Percentiles rank a stretch among this genome's conserved stretches.
phyloP scores from a whole-genome alignment of 2,797 vertebrate genomes.

The Rhadinocentrus ornatus region DNA sequence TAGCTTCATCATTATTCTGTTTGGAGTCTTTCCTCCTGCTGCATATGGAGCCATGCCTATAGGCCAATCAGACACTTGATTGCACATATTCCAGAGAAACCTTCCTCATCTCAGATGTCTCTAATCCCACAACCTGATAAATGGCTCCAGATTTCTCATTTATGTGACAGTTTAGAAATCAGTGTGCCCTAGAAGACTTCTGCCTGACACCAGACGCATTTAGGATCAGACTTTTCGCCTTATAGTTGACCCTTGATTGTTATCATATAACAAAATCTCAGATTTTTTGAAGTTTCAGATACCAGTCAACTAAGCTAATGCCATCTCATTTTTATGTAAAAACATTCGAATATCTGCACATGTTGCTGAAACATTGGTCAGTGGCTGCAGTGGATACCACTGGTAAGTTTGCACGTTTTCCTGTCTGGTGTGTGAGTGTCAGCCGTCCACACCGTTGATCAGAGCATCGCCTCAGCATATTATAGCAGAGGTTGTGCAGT shows the following conservation, averaged over 20 bases:
- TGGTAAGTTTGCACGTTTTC: conserved; percentile 46
- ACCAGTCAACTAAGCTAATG: too few species aligned
- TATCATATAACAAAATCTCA: background rate
- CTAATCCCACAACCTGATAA: background rate
- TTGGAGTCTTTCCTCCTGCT: background rate
- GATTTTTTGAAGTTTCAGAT: background rate
- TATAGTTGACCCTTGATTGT: background rate
- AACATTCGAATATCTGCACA: conserved; percentile 9
- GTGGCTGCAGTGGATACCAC: conserved; percentile 24
- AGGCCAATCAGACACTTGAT: background rate
- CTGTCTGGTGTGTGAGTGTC: conserved; percentile 42
- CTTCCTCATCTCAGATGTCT: background rate
- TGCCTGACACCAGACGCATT: too few species aligned
- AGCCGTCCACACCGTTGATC: conserved; percentile 58
- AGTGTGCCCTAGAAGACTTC: too few species aligned
- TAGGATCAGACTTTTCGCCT: too few species aligned
- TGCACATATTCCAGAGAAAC: background rate
- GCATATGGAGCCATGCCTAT: background rate
- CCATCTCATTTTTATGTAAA: background rate
- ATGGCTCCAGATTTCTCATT: background rate
- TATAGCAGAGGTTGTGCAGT: conserved; percentile 32
- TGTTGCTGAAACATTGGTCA: conserved; percentile 24
- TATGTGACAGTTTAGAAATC: background rate
- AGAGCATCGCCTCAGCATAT: conserved; percentile 50
- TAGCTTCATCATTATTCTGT: background rate